phyloP scores from a whole-genome alignment of 2,113 vertebrate species.

The Brienomyrus brachyistius region DNA sequence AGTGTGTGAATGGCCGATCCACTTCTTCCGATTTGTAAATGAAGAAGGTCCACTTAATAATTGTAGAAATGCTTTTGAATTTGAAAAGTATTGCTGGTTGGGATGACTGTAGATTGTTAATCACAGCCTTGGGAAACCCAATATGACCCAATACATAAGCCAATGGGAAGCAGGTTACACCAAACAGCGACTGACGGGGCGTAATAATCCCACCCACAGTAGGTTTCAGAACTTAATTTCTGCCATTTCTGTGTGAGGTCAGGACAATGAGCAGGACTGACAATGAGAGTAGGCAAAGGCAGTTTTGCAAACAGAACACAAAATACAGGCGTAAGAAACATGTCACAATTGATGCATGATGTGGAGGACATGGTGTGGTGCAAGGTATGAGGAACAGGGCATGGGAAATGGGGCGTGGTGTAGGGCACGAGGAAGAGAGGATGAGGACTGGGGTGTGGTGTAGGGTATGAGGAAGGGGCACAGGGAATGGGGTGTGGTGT shows the following conservation, averaged over 20 bases:
- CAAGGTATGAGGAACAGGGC: not conserved
- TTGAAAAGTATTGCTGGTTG: not conserved
- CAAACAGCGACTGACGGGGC: not conserved
- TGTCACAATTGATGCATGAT: not conserved
- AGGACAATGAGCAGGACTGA: not conserved
- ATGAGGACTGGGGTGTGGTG: not conserved
- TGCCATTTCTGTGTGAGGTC: not conserved
- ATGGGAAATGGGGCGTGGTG: not conserved
- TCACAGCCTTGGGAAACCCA: not conserved
- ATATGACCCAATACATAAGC: not conserved
- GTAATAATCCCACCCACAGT: not conserved
- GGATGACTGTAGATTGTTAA: not conserved
- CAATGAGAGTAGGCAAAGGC: not conserved
- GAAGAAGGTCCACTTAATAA: slow-evolving; percentile 76
- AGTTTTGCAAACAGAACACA: not conserved
- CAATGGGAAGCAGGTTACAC: not conserved
- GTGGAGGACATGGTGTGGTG: not conserved
- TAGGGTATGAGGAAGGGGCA: not conserved
- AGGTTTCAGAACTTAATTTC: not conserved
- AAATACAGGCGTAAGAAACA: slow-evolving; percentile 21
- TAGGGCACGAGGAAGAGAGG: not conserved
- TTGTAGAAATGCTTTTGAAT: not conserved
- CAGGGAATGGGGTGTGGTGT: not conserved
- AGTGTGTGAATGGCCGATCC: slow-evolving; percentile 76
- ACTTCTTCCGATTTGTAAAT: not conserved